phyloP scores from a whole-genome alignment of 2,113 vertebrate genomes.

The Vulpes vulpes region DNA sequence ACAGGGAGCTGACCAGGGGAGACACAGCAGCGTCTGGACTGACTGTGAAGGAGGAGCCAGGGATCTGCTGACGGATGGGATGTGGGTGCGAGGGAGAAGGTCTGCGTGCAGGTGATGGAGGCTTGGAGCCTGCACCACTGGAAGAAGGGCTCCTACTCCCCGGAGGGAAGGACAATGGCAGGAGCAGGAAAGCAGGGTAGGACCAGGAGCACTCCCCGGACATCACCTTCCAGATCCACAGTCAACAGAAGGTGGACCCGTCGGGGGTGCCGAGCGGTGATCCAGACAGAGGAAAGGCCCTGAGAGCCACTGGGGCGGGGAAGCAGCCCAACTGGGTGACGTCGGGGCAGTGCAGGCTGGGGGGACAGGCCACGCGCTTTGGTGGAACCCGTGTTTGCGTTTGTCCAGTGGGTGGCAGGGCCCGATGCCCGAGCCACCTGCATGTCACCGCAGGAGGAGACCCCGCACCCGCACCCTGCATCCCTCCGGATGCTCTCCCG shows the following conservation, averaged over 20 bases:
- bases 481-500: background rate
- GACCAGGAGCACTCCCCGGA: background rate
- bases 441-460: background rate
- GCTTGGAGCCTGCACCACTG: background rate
- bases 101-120: background rate
- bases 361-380: background rate
- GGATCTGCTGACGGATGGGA: background rate
- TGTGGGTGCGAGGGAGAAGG: background rate
- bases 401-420: background rate
- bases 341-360: too few species aligned
- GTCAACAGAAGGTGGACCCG: background rate
- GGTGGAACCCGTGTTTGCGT: background rate
- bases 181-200: background rate
- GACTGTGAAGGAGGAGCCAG: background rate
- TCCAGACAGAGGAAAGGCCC: background rate
- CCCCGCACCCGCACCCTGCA: background rate
- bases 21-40: background rate
- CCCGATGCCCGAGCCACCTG: background rate
- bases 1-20: background rate
- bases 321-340: too few species aligned
- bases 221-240: accelerated
- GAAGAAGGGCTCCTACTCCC: background rate
- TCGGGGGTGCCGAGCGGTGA: background rate
- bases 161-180: accelerated
- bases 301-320: background rate